Evolutionary conservation across 2,888 invertebrate species (phyloP), one percentile per base, ranked within the genome.

Genomic region (Megastigmus dorsalis): DNA sequence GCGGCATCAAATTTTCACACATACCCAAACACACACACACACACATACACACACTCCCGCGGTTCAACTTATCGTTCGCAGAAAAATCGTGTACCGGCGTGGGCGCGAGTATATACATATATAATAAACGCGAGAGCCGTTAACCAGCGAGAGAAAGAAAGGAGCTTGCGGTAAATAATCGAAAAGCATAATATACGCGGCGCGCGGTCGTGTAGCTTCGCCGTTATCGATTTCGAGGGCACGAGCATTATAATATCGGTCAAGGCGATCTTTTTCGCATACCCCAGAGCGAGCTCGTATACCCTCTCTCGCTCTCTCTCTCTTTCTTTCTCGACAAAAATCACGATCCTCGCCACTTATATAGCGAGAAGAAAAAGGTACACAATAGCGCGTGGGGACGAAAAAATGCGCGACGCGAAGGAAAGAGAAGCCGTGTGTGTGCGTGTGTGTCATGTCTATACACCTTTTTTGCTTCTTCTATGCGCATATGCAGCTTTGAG

Each of bases 211-310:
- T 18, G 13, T 13, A 30, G 26, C 15, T 57, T 66, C 38, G 20
- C 20, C 52, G 48, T 65, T 65, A 75, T 75, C 70, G 74, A 75
- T 75, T 59, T 48, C 43, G 59, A 45, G 28, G 59, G 13, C 65
- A 23, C 54, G 9, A 33, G 30, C 63, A 41, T 62, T 65, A n/a
- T n/a, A 60, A 70, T 75, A 75, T 75, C 69, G 74, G 70, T 69
- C 74, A 75, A 75, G 74, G 74, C 69, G 63, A 68, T 62, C 68
- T 55, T 74, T 73, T 74, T 74, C 55, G 66, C 72, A 72, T 59
- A 26, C n/a, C n/a, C n/a, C n/a, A n/a, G n/a, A n/a, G n/a, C n/a
- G n/a, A n/a, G n/a, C n/a, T n/a, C n/a, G n/a, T n/a, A n/a, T n/a
- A n/a, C 1, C 20, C 30, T 65, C 26, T 45, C 20, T 30, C 45